Evolutionary conservation across 2,797 vertebrate species (phyloP).

Genomic region (Ciconia nigra): DNA sequence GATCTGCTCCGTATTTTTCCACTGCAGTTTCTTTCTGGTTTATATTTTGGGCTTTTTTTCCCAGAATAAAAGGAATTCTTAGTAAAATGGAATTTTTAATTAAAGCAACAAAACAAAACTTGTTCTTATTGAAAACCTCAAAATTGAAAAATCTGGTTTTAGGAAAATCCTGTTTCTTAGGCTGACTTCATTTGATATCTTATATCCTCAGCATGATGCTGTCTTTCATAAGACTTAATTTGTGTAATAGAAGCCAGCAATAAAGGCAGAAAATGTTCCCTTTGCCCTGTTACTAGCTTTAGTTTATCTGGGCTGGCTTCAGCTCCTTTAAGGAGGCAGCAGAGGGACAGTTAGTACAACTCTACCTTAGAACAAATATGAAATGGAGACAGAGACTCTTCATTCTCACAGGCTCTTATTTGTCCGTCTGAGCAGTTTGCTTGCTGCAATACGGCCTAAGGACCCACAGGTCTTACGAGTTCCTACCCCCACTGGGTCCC

Average conservation of each 20-base stretch:
- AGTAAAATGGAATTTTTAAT: constrained; percentile 17
- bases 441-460: neutral
- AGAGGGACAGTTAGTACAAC: constrained; percentile 6
- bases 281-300: neutral
- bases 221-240: constrained; percentile 52
- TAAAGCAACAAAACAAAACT: constrained; percentile 16
- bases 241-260: constrained; percentile 30
- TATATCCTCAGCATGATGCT: constrained; percentile 32
- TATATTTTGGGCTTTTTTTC: neutral
- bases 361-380: neutral
- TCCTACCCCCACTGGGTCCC: neutral
- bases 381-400: neutral
- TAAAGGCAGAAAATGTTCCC: constrained; percentile 33
- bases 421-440: neutral
- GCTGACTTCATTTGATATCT: constrained; percentile 24
- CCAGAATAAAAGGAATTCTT: neutral
- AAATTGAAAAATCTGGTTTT: neutral
- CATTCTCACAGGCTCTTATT: neutral
- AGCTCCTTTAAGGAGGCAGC: constrained; percentile 29
- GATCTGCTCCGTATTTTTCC: neutral
- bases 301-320: constrained; percentile 43
- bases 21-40: neutral
- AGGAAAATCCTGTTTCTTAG: neutral
- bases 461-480: neutral
- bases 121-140: neutral